Percentiles rank a stretch among this genome's conserved stretches.
Evolutionary conservation across 2,113 vertebrate genomes (phyloP).

Genomic region (Nanorana parkeri): DNA sequence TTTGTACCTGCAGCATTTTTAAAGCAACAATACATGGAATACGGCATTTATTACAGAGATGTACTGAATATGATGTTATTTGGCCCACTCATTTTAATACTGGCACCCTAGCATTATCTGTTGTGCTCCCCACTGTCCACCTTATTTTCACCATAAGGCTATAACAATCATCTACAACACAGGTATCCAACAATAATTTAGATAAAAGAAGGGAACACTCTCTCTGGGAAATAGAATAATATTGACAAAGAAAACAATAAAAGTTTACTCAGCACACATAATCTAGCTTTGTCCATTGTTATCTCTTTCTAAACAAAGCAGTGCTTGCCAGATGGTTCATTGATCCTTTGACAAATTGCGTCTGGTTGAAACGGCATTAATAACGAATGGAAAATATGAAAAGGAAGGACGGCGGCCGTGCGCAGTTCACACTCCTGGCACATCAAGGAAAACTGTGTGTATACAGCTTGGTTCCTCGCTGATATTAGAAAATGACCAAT

Average conservation of each 20-base stretch:
- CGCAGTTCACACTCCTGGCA: background rate
- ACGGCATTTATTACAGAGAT: no score
- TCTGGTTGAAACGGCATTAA: slow-evolving; percentile 49
- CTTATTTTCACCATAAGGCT: no score
- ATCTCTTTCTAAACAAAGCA: slow-evolving; percentile 50
- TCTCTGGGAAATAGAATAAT: slow-evolving; percentile 4
- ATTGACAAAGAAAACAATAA: slow-evolving; percentile 28
- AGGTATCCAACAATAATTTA: slow-evolving; percentile 11
- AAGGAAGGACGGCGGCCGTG: background rate
- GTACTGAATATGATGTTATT: no score
- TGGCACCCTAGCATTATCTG: no score
- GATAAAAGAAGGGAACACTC: background rate
- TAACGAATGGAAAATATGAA: slow-evolving; percentile 18
- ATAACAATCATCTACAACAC: background rate
- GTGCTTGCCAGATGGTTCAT: slow-evolving; percentile 46
- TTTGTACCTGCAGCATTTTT: no score
- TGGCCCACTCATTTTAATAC: no score
- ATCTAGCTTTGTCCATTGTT: slow-evolving; percentile 35
- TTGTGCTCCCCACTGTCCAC: no score
- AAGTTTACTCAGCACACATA: slow-evolving; percentile 46
- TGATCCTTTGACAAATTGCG: slow-evolving; percentile 47
- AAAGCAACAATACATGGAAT: no score
- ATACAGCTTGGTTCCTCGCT: no score
- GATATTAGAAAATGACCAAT: no score
- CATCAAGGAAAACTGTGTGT: background rate